Conservation (phyloP, 2,888 invertebrate genomes). For the Agrochola lychnidis region DNA sequence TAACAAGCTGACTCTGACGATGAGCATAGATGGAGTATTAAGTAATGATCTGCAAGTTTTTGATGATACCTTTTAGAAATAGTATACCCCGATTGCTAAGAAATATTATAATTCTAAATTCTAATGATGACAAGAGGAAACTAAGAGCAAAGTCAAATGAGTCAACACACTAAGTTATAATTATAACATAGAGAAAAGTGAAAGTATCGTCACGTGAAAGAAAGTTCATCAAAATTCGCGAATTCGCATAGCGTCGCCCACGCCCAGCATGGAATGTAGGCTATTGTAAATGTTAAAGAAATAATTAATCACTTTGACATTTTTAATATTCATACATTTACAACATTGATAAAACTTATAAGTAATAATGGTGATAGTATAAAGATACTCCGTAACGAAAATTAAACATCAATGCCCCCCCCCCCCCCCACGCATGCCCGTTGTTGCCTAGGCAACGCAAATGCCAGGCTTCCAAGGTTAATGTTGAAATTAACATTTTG, state of each 20-base stretch:
- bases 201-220: slow-evolving; percentile 61
- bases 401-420: slow-evolving; percentile 28
- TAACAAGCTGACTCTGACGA: slow-evolving; percentile 24
- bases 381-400: background rate
- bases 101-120: slow-evolving; percentile 5
- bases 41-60: slow-evolving; percentile 9
- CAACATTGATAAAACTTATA: slow-evolving; percentile 24
- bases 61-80: background rate
- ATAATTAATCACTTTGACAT: background rate
- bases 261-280: slow-evolving; percentile 53
- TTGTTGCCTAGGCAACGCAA: slow-evolving; percentile 70
- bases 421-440: slow-evolving; percentile 46
- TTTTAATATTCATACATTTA: slow-evolving; percentile 1
- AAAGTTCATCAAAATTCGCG: slow-evolving; percentile 68
- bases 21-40: background rate
- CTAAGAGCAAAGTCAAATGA: slow-evolving; percentile 4
- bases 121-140: slow-evolving; percentile 11
- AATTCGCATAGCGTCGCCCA: slow-evolving; percentile 57
- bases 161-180: slow-evolving; percentile 3
- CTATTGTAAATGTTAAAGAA: slow-evolving; percentile 1
- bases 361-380: slow-evolving; percentile 10
- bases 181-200: slow-evolving; percentile 53
- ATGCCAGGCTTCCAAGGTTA: slow-evolving; percentile 55
- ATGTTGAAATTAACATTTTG: slow-evolving; percentile 44
- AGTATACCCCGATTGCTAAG: too few species aligned